Evolutionary conservation across 2,113 vertebrate species (phyloP).

Genomic region (Artemisiospiza belli): DNA sequence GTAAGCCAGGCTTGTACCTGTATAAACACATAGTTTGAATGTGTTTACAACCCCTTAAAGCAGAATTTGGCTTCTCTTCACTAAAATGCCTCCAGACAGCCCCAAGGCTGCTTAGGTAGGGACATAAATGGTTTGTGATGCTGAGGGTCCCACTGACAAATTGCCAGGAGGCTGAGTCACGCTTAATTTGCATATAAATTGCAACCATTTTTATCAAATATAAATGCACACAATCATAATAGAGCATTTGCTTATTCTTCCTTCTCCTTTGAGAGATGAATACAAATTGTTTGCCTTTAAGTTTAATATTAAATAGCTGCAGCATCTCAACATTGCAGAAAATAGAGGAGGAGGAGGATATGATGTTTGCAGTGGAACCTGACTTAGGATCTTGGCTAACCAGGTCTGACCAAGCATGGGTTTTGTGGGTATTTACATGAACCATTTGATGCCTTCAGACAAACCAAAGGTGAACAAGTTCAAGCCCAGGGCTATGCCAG

Average conservation of each 20-base stretch:
- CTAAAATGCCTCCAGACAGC: neutral
- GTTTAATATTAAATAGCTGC: conserved; percentile 35
- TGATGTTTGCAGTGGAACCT: neutral
- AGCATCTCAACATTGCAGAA: neutral
- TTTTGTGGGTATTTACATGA: neutral
- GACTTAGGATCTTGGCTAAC: neutral
- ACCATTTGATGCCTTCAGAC: neutral
- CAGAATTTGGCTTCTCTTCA: neutral
- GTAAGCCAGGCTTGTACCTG: neutral
- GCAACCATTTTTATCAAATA: conserved; percentile 71
- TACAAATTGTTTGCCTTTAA: conserved; percentile 64
- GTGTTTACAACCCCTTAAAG: neutral
- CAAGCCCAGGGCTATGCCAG: neutral
- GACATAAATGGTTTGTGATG: neutral
- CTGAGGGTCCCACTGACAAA: conserved; percentile 31
- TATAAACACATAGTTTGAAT: neutral
- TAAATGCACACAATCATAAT: conserved; percentile 63
- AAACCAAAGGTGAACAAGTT: neutral
- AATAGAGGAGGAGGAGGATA: neutral
- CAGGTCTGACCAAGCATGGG: neutral
- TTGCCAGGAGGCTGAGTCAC: conserved; percentile 53
- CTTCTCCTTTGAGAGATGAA: conserved; percentile 57
- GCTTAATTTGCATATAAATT: conserved; percentile 73
- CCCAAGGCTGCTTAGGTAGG: neutral
- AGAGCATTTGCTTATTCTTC: conserved; percentile 60